Percentiles rank a stretch among this genome's conserved stretches.
These are phyloP conservation scores for Porphyrio hochstetteri DNA, from an alignment of 2,113 vertebrate species.

Conservation along the genomic window DNA sequence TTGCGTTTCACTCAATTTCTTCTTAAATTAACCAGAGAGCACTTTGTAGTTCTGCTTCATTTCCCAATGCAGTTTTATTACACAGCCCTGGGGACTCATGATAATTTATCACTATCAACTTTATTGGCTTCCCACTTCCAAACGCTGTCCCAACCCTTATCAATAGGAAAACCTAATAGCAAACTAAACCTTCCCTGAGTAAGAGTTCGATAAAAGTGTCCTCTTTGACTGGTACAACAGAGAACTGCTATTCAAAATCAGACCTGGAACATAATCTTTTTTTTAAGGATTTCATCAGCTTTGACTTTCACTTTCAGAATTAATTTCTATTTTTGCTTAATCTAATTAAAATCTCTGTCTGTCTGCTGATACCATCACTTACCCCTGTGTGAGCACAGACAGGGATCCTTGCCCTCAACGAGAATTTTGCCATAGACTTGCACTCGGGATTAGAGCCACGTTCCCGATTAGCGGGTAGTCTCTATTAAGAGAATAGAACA, in stretches of 20 bases:
- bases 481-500: not conserved
- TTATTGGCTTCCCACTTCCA: constrained; percentile 54
- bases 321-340: not conserved
- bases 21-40: constrained; percentile 66
- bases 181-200: constrained; percentile 36
- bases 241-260: not conserved
- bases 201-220: constrained; percentile 32
- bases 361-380: not conserved
- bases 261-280: not conserved
- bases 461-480: not conserved
- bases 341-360: not conserved
- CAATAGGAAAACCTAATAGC: constrained; percentile 58
- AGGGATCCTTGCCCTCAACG: not conserved
- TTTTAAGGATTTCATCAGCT: not conserved
- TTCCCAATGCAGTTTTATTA: constrained; percentile 68
- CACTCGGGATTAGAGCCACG: not conserved
- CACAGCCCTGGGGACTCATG: constrained; percentile 67
- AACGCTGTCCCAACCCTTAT: constrained; percentile 37
- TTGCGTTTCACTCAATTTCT: constrained; percentile 63
- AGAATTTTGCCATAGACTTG: not conserved
- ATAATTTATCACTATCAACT: constrained; percentile 71
- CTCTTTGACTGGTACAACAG: not conserved
- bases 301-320: not conserved
- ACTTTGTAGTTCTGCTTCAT: constrained; percentile 74
- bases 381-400: not conserved